Evolutionary conservation across 2,888 invertebrate genomes (phyloP), one percentile per base, ranked within the genome.

Genomic region (Drosophila flavopinicola): DNA sequence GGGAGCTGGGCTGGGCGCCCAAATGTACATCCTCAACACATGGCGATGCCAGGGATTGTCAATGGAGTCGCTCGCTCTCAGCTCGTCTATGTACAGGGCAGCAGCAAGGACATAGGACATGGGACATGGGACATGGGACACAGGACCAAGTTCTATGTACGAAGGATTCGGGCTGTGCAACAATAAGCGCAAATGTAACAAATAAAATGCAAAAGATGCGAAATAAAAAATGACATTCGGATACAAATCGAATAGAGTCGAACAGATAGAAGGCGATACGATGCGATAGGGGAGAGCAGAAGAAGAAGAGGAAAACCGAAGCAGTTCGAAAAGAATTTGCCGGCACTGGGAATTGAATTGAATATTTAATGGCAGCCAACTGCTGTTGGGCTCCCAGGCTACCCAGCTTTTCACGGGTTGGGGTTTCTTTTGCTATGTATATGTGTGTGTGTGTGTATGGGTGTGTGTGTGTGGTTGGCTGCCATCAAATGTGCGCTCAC

Each of bases 221-320:
- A 87, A 85, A 84, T 84, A 87, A 85, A 85, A 87, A 87, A 87
- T 87, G 87, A 79, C 87, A 87, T 87, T 87, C 79, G 75, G 71
- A 87, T 85, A 88, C 79, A 88, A 88, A 88, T 83, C 86, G 87
- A 78, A 83, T 72, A 51, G 66, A 76, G 58, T 58, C 73, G 51
- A 27, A 27, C 15, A 33, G 76, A 54, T 52, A 49, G 47, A 33
- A 54, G 42, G 30, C 47, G 57, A 45, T 49, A 11, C 39, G 38
- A 32, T n/a, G n/a, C 24, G 41, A 32, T 33, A 25, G 37, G 32
- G 41, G 24, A 49, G 27, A 33, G 20, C 9, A 10, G 7, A 39
- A 1, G 42, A 9, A 15, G 10, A 29, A 37, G 2, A 30, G 17
- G 11, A 6, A 6, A 47, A 33, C 37, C 39, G 6, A 47, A 33